Evolutionary conservation across 2,797 vertebrate genomes (phyloP).

Genomic region (Amazonetta brasiliensis): DNA sequence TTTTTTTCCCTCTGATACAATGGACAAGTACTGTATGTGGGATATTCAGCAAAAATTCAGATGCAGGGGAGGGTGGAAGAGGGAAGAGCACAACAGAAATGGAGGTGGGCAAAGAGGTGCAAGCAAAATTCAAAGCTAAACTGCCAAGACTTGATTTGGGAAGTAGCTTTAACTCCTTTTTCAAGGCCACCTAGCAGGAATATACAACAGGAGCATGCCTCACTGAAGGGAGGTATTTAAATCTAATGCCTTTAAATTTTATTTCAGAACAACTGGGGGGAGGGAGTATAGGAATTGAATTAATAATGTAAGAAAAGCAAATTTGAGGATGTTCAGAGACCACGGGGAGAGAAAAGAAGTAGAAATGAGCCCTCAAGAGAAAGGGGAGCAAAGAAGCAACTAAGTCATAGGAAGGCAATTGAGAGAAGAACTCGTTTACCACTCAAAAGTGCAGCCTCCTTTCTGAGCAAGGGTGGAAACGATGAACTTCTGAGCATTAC

Average conservation of each 20-base stretch:
- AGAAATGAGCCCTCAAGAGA: background rate
- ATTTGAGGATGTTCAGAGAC: background rate
- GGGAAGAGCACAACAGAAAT: background rate
- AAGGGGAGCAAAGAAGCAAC: background rate
- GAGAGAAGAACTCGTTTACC: background rate
- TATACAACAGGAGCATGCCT: background rate
- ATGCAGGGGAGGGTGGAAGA: background rate
- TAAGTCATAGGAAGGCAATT: background rate
- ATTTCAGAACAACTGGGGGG: background rate
- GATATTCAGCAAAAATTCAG: slow-evolving; percentile 40
- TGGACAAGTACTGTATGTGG: background rate
- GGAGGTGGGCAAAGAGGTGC: background rate
- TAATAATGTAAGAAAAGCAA: slow-evolving; percentile 10
- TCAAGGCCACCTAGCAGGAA: background rate
- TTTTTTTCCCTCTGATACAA: background rate
- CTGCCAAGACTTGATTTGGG: background rate
- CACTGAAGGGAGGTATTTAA: slow-evolving; percentile 33
- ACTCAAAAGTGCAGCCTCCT: background rate
- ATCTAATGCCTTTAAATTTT: background rate
- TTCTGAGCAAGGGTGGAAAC: background rate
- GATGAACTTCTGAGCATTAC: background rate
- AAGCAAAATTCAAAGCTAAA: background rate
- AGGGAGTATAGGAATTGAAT: background rate
- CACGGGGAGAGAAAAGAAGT: background rate
- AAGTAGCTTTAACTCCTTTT: background rate